phyloP scores from a whole-genome alignment of 2,888 invertebrate species.

The Drosophila flavopinicola region DNA sequence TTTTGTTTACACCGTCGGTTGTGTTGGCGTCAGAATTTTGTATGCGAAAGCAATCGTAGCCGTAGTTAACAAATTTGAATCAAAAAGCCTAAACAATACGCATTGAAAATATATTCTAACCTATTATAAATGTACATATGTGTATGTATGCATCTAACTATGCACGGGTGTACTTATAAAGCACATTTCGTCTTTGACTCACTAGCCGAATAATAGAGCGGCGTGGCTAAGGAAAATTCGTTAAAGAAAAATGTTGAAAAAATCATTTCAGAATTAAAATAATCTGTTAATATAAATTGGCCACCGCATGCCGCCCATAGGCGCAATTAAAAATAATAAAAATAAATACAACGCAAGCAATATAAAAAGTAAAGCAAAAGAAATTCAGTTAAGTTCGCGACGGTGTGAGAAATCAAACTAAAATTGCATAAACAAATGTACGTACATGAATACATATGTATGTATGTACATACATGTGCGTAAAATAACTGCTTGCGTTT shows the following conservation, averaged over 20 bases:
- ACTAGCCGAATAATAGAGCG: constrained; percentile 22
- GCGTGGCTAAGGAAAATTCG: constrained; percentile 35
- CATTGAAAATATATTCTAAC: constrained; percentile 27
- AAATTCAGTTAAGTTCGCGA: constrained; percentile 61
- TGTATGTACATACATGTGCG: constrained; percentile 10
- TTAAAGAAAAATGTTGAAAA: constrained; percentile 27
- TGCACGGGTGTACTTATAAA: constrained; percentile 12
- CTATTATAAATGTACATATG: constrained; percentile 13
- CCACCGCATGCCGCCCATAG: constrained; percentile 43
- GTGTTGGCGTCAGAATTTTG: constrained; percentile 76
- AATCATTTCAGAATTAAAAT: constrained; percentile 38
- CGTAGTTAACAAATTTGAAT: constrained; percentile 50
- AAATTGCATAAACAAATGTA: constrained; percentile 38
- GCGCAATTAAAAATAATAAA: constrained; percentile 14
- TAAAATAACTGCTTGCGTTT: constrained; percentile 13
- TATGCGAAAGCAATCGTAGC: constrained; percentile 69
- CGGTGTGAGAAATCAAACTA: constrained; percentile 49
- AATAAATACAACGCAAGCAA: constrained; percentile 8
- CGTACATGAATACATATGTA: constrained; percentile 6
- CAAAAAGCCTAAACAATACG: constrained; percentile 35
- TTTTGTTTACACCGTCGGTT: constrained; percentile 83
- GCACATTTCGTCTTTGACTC: constrained; percentile 39
- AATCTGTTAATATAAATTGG: constrained; percentile 35
- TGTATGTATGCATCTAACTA: neutral
- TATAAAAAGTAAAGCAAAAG: constrained; percentile 24